Evolutionary conservation across 2,797 vertebrate genomes (phyloP), one percentile per base, ranked within the genome.

Genomic region (Poeciliopsis infans): DNA sequence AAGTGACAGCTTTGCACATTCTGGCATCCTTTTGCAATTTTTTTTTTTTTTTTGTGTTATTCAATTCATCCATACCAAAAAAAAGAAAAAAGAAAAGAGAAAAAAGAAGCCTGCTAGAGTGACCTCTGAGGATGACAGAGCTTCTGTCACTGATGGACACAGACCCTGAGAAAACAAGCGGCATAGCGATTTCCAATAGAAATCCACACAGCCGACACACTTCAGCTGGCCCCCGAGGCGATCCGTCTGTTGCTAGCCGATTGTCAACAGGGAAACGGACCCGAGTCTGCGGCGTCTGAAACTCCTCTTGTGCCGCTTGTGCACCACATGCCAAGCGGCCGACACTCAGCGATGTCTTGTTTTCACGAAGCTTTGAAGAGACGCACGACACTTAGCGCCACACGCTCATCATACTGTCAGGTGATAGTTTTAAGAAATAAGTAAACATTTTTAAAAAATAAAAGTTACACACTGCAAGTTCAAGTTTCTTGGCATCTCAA

Each of bases 101-200:
- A 36, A 61, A 43, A 59, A 57, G n/a, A 57, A 7, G 39, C 66
- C 43, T 73, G 47, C 72, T 82, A 70, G 83, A 49, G 78, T 28
- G 59, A 77, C 75, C 74, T 83, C 82, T 72, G 79, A 86, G 87
- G 81, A 41, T 83, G 85, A 86, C 84, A 64, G 74, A 66, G 80
- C 77, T 73, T 87, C 86, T 86, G 80, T 85, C 86, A 87, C 88
- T 87, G 91, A 94, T 90, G 85, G 79, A 82, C 85, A 87, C 75
- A 89, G 84, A 91, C 85, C 92, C 91, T 33, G 33, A 91, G 85
- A 90, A 93, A 94, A 93, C 87, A 92, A 91, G 86, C 64, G 43
- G 69, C 71, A 68, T 70, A 95, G 92, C 89, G 94, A 95, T 95
- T 95, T 94, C 94, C 94, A 90, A 94, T 92, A 92, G 84, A 75